These are phyloP conservation scores for Embiotoca jacksoni DNA, from an alignment of 2,113 vertebrate species.

Conservation along the genomic window DNA sequence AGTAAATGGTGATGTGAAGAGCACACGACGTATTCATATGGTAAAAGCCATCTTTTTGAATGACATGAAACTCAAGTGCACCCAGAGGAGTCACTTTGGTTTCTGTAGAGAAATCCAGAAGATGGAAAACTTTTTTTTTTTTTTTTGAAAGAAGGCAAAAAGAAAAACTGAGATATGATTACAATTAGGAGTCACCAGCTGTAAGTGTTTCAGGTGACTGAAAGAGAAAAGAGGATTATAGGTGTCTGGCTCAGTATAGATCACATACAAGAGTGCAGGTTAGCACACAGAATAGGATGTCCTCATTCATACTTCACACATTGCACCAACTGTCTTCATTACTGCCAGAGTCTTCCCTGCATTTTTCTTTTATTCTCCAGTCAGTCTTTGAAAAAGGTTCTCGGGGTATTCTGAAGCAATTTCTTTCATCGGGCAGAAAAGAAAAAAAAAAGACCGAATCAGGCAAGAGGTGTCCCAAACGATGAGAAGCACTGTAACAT, in stretches of 20 bases:
- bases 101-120: constrained; percentile 4
- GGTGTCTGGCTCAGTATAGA: constrained; percentile 41
- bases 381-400: constrained; percentile 7
- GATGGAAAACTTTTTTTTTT: background rate
- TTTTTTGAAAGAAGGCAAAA: background rate
- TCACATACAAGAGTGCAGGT: constrained; percentile 42
- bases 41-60: constrained; percentile 5
- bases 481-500: background rate
- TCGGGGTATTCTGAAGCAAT: constrained; percentile 4
- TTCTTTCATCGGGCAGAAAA: background rate
- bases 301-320: constrained; percentile 42
- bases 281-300: constrained; percentile 24
- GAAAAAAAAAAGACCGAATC: background rate
- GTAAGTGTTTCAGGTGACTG: constrained; percentile 48
- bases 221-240: constrained; percentile 54
- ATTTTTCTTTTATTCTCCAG: constrained; percentile 1
- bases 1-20: background rate
- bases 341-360: background rate
- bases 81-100: background rate
- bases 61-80: constrained; percentile 8
- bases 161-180: constrained; percentile 13
- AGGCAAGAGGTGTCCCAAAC: background rate
- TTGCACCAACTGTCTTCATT: background rate
- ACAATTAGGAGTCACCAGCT: constrained; percentile 27
- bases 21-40: background rate